Base-by-base conservation (phyloP, 2,797 vertebrate species). In the Leontopithecus rosalia region DNA sequence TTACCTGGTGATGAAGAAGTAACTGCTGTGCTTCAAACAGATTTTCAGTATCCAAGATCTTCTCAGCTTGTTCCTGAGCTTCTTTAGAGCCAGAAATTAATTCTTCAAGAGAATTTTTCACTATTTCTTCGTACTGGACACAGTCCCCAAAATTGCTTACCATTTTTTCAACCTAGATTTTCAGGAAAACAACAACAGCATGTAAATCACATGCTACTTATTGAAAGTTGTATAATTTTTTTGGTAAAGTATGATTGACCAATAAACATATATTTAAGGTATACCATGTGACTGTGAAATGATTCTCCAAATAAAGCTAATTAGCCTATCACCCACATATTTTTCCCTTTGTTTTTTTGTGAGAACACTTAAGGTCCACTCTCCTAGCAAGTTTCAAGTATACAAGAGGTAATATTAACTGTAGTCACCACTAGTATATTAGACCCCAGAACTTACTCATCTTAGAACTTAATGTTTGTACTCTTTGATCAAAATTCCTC, bases 1-100 rank as follows among this genome's bases (percentile, higher is more conserved):
- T 75, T 90, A 99, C 99, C 99, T 99, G 99, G 98, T 99, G 99
- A 98, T 99, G 99, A 43, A 99, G 98, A 43, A 99, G 99, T 43
- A 99, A 98, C 75, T 99, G 99, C 88, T 99, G 99, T 36, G 99
- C 99, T 98, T 99, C 99, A 64, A 99, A 98, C 84, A 99, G 98
- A 86, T 98, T 99, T 92, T 99, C 99, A 12, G 99, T 99, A 84
- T 99, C 99, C 91, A 99, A 97, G 88, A 99, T 99, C 97, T 97
- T 98, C 96, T 99, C 98, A 17, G 98, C 99, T 97, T 99, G 98
- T 86, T 99, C 99, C 97, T 99, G 99, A 2, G 98, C 98, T 97
- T 99, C 99, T 98, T 99, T 99, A 95, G 99, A 99, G 14, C 99
- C 99, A 94, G 98, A 99, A 85, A 99, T 98, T 83, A 99, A 98